Conservation (phyloP, 2,113 vertebrate species). For the Pollimyrus isidori region DNA sequence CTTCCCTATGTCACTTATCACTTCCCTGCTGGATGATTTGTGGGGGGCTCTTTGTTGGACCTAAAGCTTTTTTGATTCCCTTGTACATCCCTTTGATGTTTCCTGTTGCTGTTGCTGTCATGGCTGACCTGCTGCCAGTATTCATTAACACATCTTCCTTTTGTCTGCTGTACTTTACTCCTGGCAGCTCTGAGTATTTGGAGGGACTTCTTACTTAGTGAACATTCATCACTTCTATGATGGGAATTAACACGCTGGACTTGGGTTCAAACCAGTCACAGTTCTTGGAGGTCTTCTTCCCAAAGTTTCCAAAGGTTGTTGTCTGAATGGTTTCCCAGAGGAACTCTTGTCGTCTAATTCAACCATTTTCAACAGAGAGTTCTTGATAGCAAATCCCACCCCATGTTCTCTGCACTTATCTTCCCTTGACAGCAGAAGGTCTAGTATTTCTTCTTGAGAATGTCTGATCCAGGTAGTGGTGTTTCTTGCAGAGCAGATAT, state of each 20-base stretch:
- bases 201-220: not conserved
- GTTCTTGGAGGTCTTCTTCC: not conserved
- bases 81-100: not conserved
- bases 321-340: not conserved
- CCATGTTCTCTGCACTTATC: not conserved
- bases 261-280: not conserved
- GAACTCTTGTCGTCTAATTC: not conserved
- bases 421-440: constrained; percentile 18
- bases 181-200: not conserved
- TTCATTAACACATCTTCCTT: not conserved
- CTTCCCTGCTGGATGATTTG: not conserved
- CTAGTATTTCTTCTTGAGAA: not conserved
- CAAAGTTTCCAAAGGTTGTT: not conserved
- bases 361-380: not conserved
- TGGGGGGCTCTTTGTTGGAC: not conserved
- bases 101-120: not conserved
- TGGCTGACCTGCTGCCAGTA: not conserved
- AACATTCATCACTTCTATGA: not conserved
- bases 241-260: not conserved
- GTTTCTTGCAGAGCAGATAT: constrained; percentile 12
- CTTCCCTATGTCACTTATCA: not conserved
- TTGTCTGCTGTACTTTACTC: not conserved
- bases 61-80: not conserved
- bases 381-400: constrained; percentile 10
- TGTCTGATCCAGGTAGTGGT: not conserved